These are phyloP conservation scores for Tachystola acroxantha DNA, from an alignment of 2,888 invertebrate genomes.

Conservation along the genomic window DNA sequence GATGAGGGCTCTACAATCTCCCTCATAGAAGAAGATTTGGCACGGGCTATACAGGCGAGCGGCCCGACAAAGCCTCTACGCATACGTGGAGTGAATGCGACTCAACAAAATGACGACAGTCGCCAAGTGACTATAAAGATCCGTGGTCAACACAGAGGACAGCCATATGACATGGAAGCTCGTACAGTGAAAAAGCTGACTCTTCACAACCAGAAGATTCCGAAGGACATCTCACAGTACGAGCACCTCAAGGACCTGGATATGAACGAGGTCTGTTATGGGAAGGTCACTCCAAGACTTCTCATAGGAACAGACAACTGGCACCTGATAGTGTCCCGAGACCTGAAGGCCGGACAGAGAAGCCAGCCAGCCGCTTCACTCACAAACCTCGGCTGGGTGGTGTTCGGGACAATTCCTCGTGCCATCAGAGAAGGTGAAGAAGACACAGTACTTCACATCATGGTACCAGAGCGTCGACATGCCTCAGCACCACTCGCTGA, in stretches of 20 bases:
- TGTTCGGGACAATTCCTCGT: not conserved
- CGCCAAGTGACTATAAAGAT: not conserved
- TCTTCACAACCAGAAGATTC: not conserved
- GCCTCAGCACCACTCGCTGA: no score
- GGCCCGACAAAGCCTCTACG: not conserved
- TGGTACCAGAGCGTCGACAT: not conserved
- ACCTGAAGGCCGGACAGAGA: not conserved
- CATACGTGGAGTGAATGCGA: not conserved
- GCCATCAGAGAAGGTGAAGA: no score
- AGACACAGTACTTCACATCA: not conserved
- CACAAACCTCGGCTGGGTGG: not conserved
- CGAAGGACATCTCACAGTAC: not conserved
- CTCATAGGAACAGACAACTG: not conserved
- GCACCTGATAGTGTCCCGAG: not conserved
- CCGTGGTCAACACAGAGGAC: not conserved
- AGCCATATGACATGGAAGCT: not conserved
- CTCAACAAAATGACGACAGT: not conserved
- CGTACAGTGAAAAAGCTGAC: not conserved
- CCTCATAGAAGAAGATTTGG: not conserved
- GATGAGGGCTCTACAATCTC: not conserved
- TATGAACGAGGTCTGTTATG: no score
- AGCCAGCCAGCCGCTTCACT: not conserved
- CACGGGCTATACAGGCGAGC: not conserved
- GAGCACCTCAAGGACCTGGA: not conserved
- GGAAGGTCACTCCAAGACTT: not conserved